phyloP scores from a whole-genome alignment of 2,113 vertebrate genomes.

The Neodon shergylaensis region DNA sequence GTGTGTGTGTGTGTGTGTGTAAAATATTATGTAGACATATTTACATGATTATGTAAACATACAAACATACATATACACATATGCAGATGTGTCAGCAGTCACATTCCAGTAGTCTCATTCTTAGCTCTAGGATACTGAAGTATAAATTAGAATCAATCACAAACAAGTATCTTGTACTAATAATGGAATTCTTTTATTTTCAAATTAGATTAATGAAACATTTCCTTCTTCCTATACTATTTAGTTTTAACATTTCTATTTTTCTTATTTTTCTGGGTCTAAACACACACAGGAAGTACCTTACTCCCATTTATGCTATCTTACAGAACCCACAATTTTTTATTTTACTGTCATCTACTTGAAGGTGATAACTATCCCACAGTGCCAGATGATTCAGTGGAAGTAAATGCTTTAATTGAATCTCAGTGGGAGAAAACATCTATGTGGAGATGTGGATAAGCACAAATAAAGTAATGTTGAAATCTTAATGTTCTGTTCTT shows the following conservation, averaged over 20 bases:
- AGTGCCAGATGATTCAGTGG: not conserved
- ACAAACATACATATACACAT: not conserved
- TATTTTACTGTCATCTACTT: not conserved
- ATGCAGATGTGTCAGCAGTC: not conserved
- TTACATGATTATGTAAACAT: too few species aligned
- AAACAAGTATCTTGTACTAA: not conserved
- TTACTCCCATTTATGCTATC: not conserved
- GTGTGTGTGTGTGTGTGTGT: too few species aligned
- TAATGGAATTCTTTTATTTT: not conserved
- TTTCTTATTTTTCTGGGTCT: not conserved
- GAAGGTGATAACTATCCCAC: not conserved
- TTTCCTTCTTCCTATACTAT: not conserved
- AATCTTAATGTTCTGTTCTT: not conserved
- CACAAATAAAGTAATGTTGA: not conserved
- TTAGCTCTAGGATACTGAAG: not conserved
- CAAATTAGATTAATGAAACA: not conserved
- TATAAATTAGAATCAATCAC: not conserved
- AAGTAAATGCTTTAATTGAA: not conserved
- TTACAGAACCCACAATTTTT: not conserved
- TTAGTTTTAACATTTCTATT: not conserved
- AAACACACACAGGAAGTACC: not conserved
- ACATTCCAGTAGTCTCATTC: not conserved
- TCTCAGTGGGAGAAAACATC: not conserved
- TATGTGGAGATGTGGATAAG: not conserved
- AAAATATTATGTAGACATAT: not conserved